Evolutionary conservation across 1,140 invertebrate species (phyloP), one percentile per base, ranked within the genome.

Genomic region (Drosophila trapezifrons): DNA sequence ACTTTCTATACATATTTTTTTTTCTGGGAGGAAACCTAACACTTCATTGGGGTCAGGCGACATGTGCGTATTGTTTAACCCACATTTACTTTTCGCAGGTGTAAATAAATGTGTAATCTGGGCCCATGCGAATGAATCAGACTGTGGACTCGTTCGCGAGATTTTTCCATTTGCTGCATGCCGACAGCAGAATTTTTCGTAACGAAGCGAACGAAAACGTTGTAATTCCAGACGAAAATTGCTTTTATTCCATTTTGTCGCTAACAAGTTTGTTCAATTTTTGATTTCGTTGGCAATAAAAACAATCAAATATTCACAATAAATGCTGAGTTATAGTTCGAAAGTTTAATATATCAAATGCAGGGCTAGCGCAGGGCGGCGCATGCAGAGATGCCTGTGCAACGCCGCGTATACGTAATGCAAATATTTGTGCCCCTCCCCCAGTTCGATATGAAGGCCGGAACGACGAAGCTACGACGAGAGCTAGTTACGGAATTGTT

Each of bases 311-410:
- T 79, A 78, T 71, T 69, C 64, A 65, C 75, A 69, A 82, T 74
- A 76, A 86, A 86, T 78, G 79, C 55, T 78, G 82, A 82, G 75
- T 87, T 85, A 87, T 87, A 76, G 83, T 67, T 70, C 58, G 59
- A 76, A 81, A 60, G 78, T 62, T 76, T 76, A 72, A 82, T 86
- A 78, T 82, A 82, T 86, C 83, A 86, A 86, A 82, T 72, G 63
- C 58, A 67, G 59, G 76, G 20, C 49, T 54, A 18, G 62, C 43
- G 22, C 62, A 62, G 42, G 55, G 49, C 40, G 59, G 49, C 32
- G 56, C 56, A 55, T 77, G 35, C 52, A 45, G 58, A 45, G 58
- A 55, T 79, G 59, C 60, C 45, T 58, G 52, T 58, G 43, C 63
- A 25, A 32, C 56, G 55, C 17, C 45, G 64, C 78, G 78, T 81